These are phyloP conservation scores for Anneissia japonica DNA, from an alignment of 35 echinoderm and acorn worm species.

Conservation along the genomic window DNA sequence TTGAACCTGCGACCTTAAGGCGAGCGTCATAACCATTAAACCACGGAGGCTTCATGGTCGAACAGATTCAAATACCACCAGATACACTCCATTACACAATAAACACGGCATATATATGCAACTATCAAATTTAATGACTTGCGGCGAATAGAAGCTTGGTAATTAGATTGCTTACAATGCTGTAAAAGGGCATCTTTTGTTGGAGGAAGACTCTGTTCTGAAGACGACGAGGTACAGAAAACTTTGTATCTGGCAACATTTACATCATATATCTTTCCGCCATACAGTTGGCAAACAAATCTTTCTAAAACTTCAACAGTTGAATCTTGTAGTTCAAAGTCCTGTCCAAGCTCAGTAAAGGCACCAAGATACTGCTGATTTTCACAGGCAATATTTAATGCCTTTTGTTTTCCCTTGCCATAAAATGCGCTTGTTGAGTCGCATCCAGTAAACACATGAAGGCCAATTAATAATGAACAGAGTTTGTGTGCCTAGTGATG, in stretches of 20 bases:
- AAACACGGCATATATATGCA: too few species aligned
- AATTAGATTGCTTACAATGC: conserved; percentile 3
- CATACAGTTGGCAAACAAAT: conserved; percentile 31
- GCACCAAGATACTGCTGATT: neutral
- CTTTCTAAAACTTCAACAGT: neutral
- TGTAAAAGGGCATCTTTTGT: neutral
- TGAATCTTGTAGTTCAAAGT: neutral
- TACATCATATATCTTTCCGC: neutral
- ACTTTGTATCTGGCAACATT: neutral
- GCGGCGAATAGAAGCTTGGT: conserved; percentile 11
- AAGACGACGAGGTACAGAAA: neutral
- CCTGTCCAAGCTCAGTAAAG: neutral
- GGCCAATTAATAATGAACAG: conserved; percentile 2
- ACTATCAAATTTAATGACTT: neutral
- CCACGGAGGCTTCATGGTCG: too few species aligned
- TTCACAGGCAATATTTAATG: neutral
- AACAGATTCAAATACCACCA: too few species aligned
- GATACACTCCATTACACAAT: too few species aligned
- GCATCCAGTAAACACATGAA: conserved; percentile 39
- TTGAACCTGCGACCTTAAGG: too few species aligned
- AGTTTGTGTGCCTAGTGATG: neutral
- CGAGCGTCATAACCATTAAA: too few species aligned
- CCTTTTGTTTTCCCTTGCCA: conserved; percentile 22
- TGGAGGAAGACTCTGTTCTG: neutral
- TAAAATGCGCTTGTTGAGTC: conserved; percentile 29